Conservation (phyloP, 2,797 vertebrate species). For the Rhynchonycteris naso region DNA sequence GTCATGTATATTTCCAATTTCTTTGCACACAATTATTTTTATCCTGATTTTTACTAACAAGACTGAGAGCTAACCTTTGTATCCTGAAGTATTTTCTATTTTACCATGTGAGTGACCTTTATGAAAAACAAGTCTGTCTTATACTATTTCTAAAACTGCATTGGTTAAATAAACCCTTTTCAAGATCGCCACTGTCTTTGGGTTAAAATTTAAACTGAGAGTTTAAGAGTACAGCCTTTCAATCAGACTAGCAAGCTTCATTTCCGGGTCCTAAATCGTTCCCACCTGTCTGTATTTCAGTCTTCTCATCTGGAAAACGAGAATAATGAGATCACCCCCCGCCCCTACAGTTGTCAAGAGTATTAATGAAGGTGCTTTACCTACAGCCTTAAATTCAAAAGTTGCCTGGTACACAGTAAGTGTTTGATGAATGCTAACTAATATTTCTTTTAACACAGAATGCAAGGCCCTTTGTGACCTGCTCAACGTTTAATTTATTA, state of each 20-base stretch:
- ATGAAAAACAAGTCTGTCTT: slow-evolving; percentile 14
- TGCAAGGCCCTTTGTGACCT: background rate
- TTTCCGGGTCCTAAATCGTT: background rate
- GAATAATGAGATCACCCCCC: background rate
- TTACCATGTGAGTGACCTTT: slow-evolving; percentile 28
- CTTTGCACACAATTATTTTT: background rate
- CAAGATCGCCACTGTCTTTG: background rate
- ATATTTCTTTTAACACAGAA: background rate
- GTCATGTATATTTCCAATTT: background rate
- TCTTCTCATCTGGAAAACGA: background rate
- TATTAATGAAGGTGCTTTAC: slow-evolving; percentile 4
- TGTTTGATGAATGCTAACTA: background rate
- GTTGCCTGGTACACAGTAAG: background rate
- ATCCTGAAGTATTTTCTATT: background rate
- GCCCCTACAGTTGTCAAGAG: background rate
- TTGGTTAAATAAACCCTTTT: slow-evolving; percentile 26
- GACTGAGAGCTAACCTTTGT: slow-evolving; percentile 20
- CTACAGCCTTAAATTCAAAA: background rate
- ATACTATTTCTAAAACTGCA: slow-evolving; percentile 15
- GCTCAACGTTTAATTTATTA: background rate
- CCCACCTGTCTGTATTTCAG: background rate
- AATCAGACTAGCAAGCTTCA: background rate
- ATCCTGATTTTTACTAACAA: slow-evolving; percentile 36
- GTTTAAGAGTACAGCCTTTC: background rate
- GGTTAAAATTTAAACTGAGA: background rate